These are phyloP conservation scores for Acrobasis repandana DNA, from an alignment of 2,888 invertebrate species.

Conservation along the genomic window DNA sequence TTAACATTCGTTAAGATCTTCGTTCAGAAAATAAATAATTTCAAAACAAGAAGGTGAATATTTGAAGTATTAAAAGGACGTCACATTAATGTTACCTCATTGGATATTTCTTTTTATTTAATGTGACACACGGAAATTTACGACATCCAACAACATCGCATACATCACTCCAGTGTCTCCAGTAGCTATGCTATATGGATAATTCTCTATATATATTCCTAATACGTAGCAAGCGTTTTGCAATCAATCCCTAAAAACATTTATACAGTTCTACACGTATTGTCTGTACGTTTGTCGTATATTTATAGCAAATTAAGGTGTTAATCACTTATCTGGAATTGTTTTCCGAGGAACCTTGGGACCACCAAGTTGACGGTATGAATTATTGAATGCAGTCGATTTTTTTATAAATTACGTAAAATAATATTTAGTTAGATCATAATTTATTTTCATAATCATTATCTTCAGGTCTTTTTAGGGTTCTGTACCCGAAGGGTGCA, in stretches of 20 bases:
- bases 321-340: conserved; percentile 15
- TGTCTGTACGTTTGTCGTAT: conserved; percentile 16
- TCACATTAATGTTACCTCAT: neutral
- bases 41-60: too few species aligned
- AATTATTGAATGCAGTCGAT: neutral
- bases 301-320: conserved; percentile 14
- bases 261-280: conserved; percentile 18
- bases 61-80: too few species aligned
- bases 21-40: too few species aligned
- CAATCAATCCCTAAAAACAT: conserved; percentile 19
- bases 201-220: conserved; percentile 9
- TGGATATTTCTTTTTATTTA: neutral
- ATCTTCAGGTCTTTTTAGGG: too few species aligned
- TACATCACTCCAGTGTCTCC: conserved; percentile 5
- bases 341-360: conserved; percentile 10
- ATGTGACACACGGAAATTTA: conserved; percentile 17
- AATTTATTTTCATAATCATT: too few species aligned
- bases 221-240: conserved; percentile 10
- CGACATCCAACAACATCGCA: conserved; percentile 3
- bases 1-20: too few species aligned
- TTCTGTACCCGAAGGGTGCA: too few species aligned
- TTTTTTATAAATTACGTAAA: too few species aligned
- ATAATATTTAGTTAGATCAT: too few species aligned
- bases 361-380: conserved; percentile 21
- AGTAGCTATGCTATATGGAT: conserved; percentile 9